Evolutionary conservation across 2,113 vertebrate genomes (phyloP).

Genomic region (Microcebus jonahi): DNA sequence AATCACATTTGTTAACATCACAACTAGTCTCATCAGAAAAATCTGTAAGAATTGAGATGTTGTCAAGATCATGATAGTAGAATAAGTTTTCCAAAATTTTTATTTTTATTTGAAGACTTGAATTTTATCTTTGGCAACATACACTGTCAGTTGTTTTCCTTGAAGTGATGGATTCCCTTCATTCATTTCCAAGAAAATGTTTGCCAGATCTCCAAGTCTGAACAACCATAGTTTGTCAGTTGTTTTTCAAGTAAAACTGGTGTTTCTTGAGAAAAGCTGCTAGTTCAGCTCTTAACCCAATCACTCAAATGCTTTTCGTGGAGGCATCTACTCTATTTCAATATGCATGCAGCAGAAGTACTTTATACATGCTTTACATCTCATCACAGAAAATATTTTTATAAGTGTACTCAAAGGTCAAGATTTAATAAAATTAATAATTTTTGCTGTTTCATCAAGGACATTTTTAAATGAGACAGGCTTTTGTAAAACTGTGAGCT

Average conservation of each 20-base stretch:
- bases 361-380: neutral
- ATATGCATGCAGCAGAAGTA: neutral
- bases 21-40: neutral
- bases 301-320: neutral
- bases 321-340: neutral
- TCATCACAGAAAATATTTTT: neutral
- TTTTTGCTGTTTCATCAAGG: neutral
- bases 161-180: neutral
- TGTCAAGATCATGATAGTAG: neutral
- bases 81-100: neutral
- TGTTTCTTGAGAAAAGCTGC: neutral
- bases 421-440: neutral
- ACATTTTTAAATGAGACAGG: neutral
- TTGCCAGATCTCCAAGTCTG: neutral
- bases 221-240: neutral
- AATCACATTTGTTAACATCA: neutral
- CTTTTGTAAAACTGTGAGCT: neutral
- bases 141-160: neutral
- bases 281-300: neutral
- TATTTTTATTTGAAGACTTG: neutral
- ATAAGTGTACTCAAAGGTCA: neutral
- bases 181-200: slow-evolving; percentile 20
- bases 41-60: neutral
- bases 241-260: slow-evolving; percentile 1
- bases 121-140: neutral